Conservation (phyloP, 2,888 invertebrate species). For the Disparrhopalites patrizii region DNA sequence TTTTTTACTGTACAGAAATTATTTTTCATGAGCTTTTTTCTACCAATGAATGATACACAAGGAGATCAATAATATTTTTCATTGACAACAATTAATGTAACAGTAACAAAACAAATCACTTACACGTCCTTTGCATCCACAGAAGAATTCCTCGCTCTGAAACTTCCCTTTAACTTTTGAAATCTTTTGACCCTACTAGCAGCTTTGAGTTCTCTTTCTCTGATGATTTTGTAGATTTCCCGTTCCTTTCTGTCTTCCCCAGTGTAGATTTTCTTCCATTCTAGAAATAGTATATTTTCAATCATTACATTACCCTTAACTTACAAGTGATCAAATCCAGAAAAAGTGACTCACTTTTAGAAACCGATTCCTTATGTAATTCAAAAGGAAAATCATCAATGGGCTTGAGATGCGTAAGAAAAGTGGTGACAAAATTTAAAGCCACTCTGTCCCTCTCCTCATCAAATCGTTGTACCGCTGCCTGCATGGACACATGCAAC, state of each 20-base stretch:
- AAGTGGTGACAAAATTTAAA: slow-evolving; percentile 25
- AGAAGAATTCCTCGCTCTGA: slow-evolving; percentile 11
- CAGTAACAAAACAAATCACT: not conserved
- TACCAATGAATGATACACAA: not conserved
- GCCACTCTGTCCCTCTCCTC: slow-evolving; percentile 30
- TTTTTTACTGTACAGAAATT: slow-evolving; percentile 15
- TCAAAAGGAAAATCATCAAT: slow-evolving; percentile 21
- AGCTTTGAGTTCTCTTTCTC: slow-evolving; percentile 23
- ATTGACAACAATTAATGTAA: not conserved
- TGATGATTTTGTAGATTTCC: slow-evolving; percentile 25
- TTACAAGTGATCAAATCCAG: slow-evolving; percentile 7
- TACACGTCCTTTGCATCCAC: slow-evolving; percentile 17
- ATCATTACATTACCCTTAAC: too few relatives aligned
- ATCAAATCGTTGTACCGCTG: slow-evolving; percentile 22
- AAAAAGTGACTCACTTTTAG: slow-evolving; percentile 10
- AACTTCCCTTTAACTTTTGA: slow-evolving; percentile 29
- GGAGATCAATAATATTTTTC: not conserved
- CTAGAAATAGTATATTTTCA: slow-evolving; percentile 16
- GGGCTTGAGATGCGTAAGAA: slow-evolving; percentile 16
- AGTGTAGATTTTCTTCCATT: slow-evolving; percentile 35
- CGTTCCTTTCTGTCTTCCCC: slow-evolving; percentile 29
- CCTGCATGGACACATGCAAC: slow-evolving; percentile 21
- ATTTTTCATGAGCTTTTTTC: slow-evolving; percentile 2
- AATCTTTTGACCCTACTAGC: slow-evolving; percentile 22
- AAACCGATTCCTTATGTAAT: slow-evolving; percentile 13